Evolutionary conservation across 2,113 vertebrate genomes (phyloP).

Genomic region (Hiodon tergisus): DNA sequence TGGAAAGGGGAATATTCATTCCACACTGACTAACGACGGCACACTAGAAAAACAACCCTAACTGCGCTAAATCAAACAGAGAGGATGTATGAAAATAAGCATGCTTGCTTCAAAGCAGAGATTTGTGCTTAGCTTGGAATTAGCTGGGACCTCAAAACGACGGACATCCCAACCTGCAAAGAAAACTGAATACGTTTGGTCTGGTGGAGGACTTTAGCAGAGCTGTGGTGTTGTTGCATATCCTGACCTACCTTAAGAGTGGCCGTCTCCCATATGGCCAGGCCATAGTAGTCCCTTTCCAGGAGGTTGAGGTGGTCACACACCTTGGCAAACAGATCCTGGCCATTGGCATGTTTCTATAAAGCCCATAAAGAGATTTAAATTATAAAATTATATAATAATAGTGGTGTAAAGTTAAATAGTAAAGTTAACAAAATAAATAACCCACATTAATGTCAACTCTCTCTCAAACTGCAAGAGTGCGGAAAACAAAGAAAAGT

Average conservation of each 20-base stretch:
- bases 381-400: background rate
- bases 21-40: too few relatives aligned
- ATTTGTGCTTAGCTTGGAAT: background rate
- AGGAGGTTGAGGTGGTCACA: conserved; percentile 89
- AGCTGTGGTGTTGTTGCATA: background rate
- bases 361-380: conserved; percentile 25
- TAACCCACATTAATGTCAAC: too few relatives aligned
- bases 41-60: too few relatives aligned
- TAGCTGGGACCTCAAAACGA: background rate
- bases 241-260: conserved; percentile 64
- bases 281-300: conserved; percentile 92
- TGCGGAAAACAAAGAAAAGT: too few relatives aligned
- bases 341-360: conserved; percentile 91
- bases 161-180: background rate
- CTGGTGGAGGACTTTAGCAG: background rate
- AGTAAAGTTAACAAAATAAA: too few relatives aligned
- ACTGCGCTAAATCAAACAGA: too few relatives aligned
- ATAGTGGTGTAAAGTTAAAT: too few relatives aligned
- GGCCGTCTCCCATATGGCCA: conserved; percentile 76
- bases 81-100: too few relatives aligned
- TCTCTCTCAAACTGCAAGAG: too few relatives aligned
- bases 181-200: background rate
- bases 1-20: too few relatives aligned
- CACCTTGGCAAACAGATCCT: conserved; percentile 83
- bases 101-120: background rate